A percentile compares a stretch with the other conserved stretches of the same genome.
These are phyloP conservation scores for Illadopsis cleaveri DNA, from an alignment of 2,113 vertebrate genomes.

Conservation along the genomic window DNA sequence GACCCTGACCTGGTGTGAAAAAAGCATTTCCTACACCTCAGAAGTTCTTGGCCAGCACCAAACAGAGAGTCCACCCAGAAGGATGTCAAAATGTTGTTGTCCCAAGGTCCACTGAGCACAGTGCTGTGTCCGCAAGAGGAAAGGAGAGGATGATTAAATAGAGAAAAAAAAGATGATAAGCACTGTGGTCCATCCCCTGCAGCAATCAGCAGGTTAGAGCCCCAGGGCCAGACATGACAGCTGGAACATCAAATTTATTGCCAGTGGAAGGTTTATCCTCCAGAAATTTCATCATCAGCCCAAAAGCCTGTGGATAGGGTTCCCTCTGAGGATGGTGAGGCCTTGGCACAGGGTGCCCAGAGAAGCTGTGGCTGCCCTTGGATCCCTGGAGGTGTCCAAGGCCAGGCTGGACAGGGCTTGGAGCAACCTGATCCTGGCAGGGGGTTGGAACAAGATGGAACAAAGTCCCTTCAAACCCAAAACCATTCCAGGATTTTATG, in stretches of 20 bases:
- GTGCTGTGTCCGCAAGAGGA: background rate
- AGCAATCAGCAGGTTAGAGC: background rate
- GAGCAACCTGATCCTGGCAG: background rate
- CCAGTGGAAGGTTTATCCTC: background rate
- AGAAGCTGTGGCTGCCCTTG: background rate
- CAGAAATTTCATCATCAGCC: background rate
- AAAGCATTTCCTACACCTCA: background rate
- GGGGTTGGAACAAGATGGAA: background rate
- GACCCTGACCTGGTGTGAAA: background rate
- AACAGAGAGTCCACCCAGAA: background rate
- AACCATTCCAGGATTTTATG: background rate
- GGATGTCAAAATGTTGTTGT: background rate
- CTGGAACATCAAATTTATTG: background rate
- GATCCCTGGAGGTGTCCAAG: background rate
- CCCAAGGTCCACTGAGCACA: too few species aligned
- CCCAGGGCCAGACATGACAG: background rate
- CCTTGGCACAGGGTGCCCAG: background rate
- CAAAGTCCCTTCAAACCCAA: background rate
- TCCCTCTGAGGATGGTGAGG: background rate
- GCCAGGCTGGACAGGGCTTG: rapidly evolving
- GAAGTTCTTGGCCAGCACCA: background rate
- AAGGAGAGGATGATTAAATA: background rate
- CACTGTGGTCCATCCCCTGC: background rate
- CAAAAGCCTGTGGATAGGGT: background rate
- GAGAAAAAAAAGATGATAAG: background rate